Conservation (phyloP, 2,888 invertebrate species). For the Ligdia adustata region DNA sequence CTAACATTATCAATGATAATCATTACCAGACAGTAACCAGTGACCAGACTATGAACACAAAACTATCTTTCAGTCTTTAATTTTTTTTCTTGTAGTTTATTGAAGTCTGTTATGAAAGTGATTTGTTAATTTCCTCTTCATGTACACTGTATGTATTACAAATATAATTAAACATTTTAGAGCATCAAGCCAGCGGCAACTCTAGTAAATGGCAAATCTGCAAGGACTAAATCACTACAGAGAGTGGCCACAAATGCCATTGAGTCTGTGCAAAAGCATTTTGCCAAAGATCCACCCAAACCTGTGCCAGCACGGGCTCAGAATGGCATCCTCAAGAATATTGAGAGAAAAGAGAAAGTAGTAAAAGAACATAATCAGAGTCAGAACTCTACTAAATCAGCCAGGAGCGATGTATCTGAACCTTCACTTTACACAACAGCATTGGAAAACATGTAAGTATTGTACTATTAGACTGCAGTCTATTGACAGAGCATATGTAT, state of each 20-base stretch:
- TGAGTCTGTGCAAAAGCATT: slow-evolving; percentile 71
- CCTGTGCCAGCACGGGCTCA: slow-evolving; percentile 60
- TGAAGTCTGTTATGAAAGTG: no score
- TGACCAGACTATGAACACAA: no score
- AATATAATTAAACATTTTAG: no score
- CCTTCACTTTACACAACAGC: slow-evolving; percentile 91
- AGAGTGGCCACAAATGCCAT: slow-evolving; percentile 68
- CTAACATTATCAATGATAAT: no score
- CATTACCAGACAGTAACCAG: no score
- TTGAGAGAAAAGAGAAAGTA: slow-evolving; percentile 59
- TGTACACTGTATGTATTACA: no score
- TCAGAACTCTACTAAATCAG: slow-evolving; percentile 68
- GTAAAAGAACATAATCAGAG: slow-evolving; percentile 66
- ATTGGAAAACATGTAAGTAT: slow-evolving; percentile 89
- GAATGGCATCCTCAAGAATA: slow-evolving; percentile 76
- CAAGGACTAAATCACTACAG: slow-evolving; percentile 75
- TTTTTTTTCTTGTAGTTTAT: no score
- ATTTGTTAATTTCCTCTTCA: no score
- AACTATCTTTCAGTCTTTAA: no score
- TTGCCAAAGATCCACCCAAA: slow-evolving; percentile 67
- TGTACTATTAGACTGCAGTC: no score
- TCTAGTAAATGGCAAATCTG: slow-evolving; percentile 63
- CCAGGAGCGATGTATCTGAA: slow-evolving; percentile 88
- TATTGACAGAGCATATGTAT: no score
- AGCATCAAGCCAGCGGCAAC: slow-evolving; percentile 64